Evolutionary conservation across 2,797 vertebrate species (phyloP).

Genomic region (Leptoclinus maculatus): DNA sequence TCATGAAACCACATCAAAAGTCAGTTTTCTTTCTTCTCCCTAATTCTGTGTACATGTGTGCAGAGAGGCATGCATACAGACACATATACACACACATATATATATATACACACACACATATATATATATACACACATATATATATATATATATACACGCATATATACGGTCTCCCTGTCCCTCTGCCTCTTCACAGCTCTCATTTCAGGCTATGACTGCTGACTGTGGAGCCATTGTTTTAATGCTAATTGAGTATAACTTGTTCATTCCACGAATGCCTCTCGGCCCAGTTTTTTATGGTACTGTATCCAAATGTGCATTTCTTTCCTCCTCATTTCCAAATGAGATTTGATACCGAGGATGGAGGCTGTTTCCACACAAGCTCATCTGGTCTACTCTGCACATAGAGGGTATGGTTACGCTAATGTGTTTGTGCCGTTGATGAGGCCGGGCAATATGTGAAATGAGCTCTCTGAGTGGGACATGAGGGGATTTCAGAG

Average conservation of each 20-base stretch:
- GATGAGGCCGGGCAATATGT: constrained; percentile 22
- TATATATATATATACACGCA: neutral
- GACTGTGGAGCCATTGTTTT: constrained; percentile 79
- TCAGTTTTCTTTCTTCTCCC: constrained; percentile 8
- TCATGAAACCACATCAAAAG: constrained; percentile 34
- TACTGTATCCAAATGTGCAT: constrained; percentile 60
- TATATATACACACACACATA: neutral
- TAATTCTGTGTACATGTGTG: constrained; percentile 19
- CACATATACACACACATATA: neutral
- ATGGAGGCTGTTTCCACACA: constrained; percentile 48
- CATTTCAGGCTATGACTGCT: constrained; percentile 48
- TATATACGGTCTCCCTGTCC: constrained; percentile 10
- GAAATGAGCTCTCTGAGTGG: constrained; percentile 12
- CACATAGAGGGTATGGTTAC: constrained; percentile 40
- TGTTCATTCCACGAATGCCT: constrained; percentile 73
- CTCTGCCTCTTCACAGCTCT: constrained; percentile 41
- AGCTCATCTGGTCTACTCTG: constrained; percentile 32
- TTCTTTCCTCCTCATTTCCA: constrained; percentile 52
- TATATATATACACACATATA: neutral
- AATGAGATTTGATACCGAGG: constrained; percentile 65
- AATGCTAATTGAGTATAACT: constrained; percentile 76
- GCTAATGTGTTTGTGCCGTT: constrained; percentile 58
- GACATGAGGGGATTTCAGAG: constrained; percentile 28
- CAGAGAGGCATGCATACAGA: neutral
- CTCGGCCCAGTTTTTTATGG: constrained; percentile 50